Percentiles rank a stretch among this genome's conserved stretches.
phyloP scores from a whole-genome alignment of 2,888 invertebrate genomes.

The Heliconius cydno region DNA sequence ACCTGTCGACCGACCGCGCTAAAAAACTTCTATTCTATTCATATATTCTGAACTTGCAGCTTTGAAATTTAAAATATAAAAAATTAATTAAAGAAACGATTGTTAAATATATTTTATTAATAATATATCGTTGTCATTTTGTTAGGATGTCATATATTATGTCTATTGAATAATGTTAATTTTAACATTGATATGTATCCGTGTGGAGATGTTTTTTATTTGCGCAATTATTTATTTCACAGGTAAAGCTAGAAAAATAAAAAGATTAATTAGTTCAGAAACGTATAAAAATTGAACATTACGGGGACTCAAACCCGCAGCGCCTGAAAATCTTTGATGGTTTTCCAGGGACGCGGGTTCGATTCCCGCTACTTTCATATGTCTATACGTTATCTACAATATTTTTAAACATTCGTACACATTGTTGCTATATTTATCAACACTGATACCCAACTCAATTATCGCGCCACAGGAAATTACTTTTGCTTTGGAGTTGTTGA shows the following conservation, averaged over 20 bases:
- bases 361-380: not conserved
- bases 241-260: not conserved
- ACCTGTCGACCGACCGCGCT: constrained; percentile 46
- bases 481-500: constrained; percentile 9
- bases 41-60: constrained; percentile 19
- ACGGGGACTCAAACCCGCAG: not conserved
- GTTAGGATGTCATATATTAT: not conserved
- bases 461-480: constrained; percentile 14
- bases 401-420: not conserved
- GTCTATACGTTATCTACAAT: not conserved
- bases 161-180: not conserved
- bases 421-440: constrained; percentile 1
- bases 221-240: not conserved
- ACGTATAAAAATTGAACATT: not conserved
- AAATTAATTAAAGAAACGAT: constrained; percentile 11
- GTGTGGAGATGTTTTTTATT: not conserved
- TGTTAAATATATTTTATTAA: constrained; percentile 5
- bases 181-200: not conserved
- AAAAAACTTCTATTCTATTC: constrained; percentile 48
- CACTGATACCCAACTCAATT: constrained; percentile 5
- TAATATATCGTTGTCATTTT: not conserved
- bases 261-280: not conserved
- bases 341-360: not conserved
- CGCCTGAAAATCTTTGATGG: not conserved
- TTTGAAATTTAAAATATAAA: not conserved